A percentile compares a stretch with the other conserved stretches of the same genome.
phyloP scores from a whole-genome alignment of 1,140 invertebrate species.

The Drosophila saltans region DNA sequence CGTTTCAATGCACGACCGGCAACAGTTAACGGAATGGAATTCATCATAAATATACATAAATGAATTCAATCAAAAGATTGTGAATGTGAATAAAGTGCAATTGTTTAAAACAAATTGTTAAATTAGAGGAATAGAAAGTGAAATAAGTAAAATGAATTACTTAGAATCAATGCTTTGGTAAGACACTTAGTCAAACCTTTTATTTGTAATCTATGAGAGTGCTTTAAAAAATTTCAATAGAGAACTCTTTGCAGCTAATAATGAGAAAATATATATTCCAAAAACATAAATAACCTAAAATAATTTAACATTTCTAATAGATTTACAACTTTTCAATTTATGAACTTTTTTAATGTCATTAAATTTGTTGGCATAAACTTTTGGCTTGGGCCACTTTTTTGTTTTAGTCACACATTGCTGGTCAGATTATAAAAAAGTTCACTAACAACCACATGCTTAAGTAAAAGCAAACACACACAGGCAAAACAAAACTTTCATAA shows the following conservation, averaged over 20 bases:
- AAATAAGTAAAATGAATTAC: constrained; percentile 58
- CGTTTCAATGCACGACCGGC: constrained; percentile 64
- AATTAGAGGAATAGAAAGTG: constrained; percentile 2
- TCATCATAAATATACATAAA: background rate
- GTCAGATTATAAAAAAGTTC: background rate
- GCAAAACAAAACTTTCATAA: constrained; percentile 14
- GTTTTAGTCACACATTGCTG: constrained; percentile 2
- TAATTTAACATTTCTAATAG: background rate
- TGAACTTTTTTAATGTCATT: background rate
- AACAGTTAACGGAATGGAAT: constrained; percentile 56
- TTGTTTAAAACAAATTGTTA: constrained; percentile 1
- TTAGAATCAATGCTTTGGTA: constrained; percentile 73
- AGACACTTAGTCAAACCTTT: constrained; percentile 22
- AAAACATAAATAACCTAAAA: background rate
- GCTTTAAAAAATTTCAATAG: too few relatives aligned
- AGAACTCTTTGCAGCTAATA: too few relatives aligned
- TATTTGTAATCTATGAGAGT: too few relatives aligned
- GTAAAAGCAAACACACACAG: background rate
- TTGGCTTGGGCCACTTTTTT: background rate
- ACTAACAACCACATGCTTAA: background rate
- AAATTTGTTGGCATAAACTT: constrained; percentile 1
- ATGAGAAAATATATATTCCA: too few relatives aligned
- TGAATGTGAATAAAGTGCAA: constrained; percentile 24
- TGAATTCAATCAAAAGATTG: background rate
- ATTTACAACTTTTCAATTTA: background rate